Base-by-base conservation (phyloP, 2,888 invertebrate genomes). In the Parnassius apollo region DNA sequence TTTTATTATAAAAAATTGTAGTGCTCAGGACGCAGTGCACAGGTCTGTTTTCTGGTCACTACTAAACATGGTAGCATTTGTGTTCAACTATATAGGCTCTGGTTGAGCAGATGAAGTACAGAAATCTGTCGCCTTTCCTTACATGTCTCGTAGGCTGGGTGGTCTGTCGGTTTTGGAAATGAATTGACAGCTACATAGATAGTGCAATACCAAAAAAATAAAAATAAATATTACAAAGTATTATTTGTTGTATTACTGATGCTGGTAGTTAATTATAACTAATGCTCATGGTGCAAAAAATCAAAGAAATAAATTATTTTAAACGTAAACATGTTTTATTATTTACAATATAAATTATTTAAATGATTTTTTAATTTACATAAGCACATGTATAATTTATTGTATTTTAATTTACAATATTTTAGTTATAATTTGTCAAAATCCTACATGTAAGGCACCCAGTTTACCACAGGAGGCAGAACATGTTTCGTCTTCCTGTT, bases 401-500 rank as follows among this genome's bases (percentile, higher is more conserved):
- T 18, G 11, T 49, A 51, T 22, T 52, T 10, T 52, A 25, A 44
- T 51, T 4, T 57, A 42, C 44, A 35, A 35, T 35, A 35, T 35
- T 35, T 35, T 35, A 35, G 35, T 35, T 7, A 44, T 51, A 9
- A 3, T 64, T 64, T 69, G 59, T 83, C 70, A 87, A 70, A 86
- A 87, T 66, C 80, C 81, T 75, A 86, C 78, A n/a, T 80, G 80
- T 66, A 80, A 58, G 9, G 85, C 80, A 55, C 81, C 85, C 64
- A 80, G 69, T 61, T 78, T 77, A 7, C 89, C 86, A 65, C 91
- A 91, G 13, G 80, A 67, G 0, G 85, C 80, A 2, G 80, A 75
- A 73, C 91, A 91, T 7, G 84, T 76, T 49, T 87, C 81, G 12
- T 84, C 86, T 65, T 86, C 80, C 42, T 78, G 73, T 46, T 75